phyloP scores from a whole-genome alignment of 2,113 vertebrate genomes.

The Dinomys branickii region DNA sequence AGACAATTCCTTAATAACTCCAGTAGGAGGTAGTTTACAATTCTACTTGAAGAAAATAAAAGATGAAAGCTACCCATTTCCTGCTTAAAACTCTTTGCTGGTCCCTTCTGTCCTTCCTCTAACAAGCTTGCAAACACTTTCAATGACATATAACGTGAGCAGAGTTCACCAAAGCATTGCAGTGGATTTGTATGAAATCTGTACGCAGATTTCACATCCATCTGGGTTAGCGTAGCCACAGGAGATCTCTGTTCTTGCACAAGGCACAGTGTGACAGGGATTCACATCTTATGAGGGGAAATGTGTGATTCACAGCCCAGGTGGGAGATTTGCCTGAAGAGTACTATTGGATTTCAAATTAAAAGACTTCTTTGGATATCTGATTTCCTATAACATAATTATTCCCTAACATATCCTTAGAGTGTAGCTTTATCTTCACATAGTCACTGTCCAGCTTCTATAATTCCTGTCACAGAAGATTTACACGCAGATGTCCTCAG shows the following conservation, averaged over 20 bases:
- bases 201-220: neutral
- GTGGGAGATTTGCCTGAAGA: neutral
- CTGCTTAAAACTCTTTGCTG: neutral
- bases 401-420: neutral
- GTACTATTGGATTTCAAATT: neutral
- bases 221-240: neutral
- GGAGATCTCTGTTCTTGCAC: neutral
- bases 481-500: neutral
- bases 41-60: neutral
- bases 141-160: neutral
- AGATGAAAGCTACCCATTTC: neutral
- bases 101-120: neutral
- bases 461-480: neutral
- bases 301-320: conserved; percentile 57
- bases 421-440: neutral
- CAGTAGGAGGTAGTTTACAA: neutral
- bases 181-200: too few species aligned
- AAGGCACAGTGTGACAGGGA: neutral
- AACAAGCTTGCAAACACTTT: neutral
- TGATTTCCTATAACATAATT: neutral
- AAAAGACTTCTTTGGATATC: conserved; percentile 10
- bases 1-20: neutral
- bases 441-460: neutral
- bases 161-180: neutral
- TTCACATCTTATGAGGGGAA: neutral